Percentiles rank a stretch among this genome's conserved stretches.
Evolutionary conservation across 2,113 vertebrate species (phyloP).

Genomic region (Anolis sagrei): DNA sequence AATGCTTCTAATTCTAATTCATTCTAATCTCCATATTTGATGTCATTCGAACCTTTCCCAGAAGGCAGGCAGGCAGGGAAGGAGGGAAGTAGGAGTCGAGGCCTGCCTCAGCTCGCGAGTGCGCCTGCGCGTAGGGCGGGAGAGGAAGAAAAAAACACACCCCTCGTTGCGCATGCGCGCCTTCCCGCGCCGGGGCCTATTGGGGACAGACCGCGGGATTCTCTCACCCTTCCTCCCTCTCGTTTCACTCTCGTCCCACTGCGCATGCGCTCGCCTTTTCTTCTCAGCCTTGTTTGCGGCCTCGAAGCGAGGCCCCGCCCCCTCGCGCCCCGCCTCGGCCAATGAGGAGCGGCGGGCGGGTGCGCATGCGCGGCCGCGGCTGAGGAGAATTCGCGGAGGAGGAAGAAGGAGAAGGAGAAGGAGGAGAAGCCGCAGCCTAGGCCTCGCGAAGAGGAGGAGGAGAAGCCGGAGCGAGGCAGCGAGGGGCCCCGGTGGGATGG

Average conservation of each 20-base stretch:
- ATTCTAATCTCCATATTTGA: no score
- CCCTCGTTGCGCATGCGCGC: conserved; percentile 28
- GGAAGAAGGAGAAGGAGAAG: no score
- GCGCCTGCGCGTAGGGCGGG: background rate
- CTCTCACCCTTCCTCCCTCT: conserved; percentile 21
- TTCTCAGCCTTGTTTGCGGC: no score
- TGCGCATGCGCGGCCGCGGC: conserved; percentile 34
- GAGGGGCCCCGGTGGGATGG: conserved; percentile 46
- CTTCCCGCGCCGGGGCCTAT: background rate
- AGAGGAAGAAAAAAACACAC: background rate
- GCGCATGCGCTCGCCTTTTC: background rate
- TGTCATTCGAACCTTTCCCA: no score
- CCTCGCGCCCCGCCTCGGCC: background rate
- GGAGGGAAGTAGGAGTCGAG: no score
- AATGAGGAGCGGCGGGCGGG: conserved; percentile 27
- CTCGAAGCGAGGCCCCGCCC: background rate
- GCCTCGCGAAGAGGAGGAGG: conserved; percentile 49
- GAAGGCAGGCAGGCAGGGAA: no score
- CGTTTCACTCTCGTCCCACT: background rate
- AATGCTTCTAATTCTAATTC: no score
- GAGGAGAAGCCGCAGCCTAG: background rate
- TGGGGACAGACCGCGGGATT: background rate
- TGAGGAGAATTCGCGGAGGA: conserved; percentile 16
- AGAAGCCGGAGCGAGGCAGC: background rate
- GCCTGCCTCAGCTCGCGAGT: no score